Evolutionary conservation across 1,140 invertebrate genomes (phyloP), one percentile per base, ranked within the genome.

Genomic region (Reticulitermes speratus): DNA sequence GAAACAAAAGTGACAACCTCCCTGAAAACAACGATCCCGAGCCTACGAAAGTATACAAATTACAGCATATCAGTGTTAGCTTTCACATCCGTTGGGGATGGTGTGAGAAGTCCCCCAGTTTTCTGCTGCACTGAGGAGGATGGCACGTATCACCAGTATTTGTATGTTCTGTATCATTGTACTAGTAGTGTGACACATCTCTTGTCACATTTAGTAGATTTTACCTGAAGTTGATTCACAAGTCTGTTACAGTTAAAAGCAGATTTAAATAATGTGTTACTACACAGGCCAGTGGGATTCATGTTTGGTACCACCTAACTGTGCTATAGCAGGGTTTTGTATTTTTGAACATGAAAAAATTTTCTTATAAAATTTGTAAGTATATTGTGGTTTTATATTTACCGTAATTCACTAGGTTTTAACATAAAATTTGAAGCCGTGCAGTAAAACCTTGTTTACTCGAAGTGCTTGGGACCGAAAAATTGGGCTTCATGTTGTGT

Each of bases 21-120:
- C 16, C 87, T 87, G 16, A 85, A 75, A 12, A 85, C 88, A 5
- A 87, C 88, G 9, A 52, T 89, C n/a, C 87, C 59, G 45, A 86
- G 88, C 81, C 86, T 90, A 14, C 87, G 87, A n/a, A 92, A 92
- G 85, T 93, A 90, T 87, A 92, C 92, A 59, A 94, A 93, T 90
- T 94, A 94, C 90, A 93, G 92, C 88, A 90, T 94, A 69, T 91
- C 92, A 87, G 92, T 94, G 6, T 88, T 93, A 84, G 93, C 92
- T n/a, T 93, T 90, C 88, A 94, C 93, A 21, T 88, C 90, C 81
- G 92, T 91, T 86, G 93, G 93, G 32, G 91, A 92, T 87, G 93
- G 93, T n/a, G 90, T 92, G n/a, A 87, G 90, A 38, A 93, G 92
- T 87, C 83, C 88, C 21, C 91, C 93, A 9, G 89, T 93, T 52